phyloP scores from a whole-genome alignment of 2,888 invertebrate species.

The Pasiphila rectangulata region DNA sequence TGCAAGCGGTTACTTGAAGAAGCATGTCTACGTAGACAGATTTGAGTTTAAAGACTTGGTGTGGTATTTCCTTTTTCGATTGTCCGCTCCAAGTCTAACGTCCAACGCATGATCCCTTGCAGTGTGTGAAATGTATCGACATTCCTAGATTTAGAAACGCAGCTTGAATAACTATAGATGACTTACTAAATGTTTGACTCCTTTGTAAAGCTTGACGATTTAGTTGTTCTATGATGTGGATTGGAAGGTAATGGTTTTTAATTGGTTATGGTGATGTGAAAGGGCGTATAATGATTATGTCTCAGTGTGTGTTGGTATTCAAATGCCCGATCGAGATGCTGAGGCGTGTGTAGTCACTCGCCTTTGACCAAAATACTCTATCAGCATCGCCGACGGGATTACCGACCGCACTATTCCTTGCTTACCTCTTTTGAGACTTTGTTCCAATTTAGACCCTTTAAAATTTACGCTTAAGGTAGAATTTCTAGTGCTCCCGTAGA shows the following conservation, averaged over 20 bases:
- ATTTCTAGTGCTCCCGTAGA: constrained; percentile 74
- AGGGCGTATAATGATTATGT: constrained; percentile 70
- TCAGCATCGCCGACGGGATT: constrained; percentile 72
- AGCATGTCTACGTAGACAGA: constrained; percentile 61
- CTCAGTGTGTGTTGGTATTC: constrained; percentile 86
- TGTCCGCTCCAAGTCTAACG: constrained; percentile 55
- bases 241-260: constrained; percentile 79
- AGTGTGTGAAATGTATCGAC: constrained; percentile 66
- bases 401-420: constrained; percentile 65
- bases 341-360: constrained; percentile 63
- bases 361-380: constrained; percentile 71
- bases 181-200: constrained; percentile 75
- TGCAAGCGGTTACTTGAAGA: constrained; percentile 68
- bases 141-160: constrained; percentile 63
- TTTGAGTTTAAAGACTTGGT: constrained; percentile 57
- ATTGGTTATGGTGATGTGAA: constrained; percentile 78
- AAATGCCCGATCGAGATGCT: constrained; percentile 84
- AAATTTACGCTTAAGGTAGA: constrained; percentile 63
- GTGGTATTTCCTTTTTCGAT: constrained; percentile 46
- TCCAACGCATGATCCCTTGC: constrained; percentile 74
- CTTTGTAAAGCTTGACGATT: constrained; percentile 76
- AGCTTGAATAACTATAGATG: constrained; percentile 67
- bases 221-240: constrained; percentile 78
- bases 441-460: constrained; percentile 56
- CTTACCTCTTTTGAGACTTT: constrained; percentile 48